Percentiles rank a stretch among this genome's conserved stretches.
phyloP scores from a whole-genome alignment of 2,113 vertebrate genomes.

The Capreolus pygargus region DNA sequence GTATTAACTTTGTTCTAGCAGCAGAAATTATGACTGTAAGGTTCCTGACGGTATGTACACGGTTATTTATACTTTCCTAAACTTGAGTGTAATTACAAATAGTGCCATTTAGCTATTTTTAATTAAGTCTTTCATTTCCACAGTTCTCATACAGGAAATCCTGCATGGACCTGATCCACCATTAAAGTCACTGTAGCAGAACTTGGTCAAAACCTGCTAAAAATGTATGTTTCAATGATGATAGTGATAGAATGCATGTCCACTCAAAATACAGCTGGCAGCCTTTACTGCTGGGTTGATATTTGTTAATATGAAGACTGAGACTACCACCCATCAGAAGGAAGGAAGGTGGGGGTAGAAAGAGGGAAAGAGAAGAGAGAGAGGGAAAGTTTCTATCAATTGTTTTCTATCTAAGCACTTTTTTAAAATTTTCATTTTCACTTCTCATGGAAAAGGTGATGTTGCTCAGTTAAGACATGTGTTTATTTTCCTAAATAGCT shows the following conservation, averaged over 20 bases:
- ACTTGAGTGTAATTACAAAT: not conserved
- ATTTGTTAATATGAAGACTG: not conserved
- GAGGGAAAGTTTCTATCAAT: not conserved
- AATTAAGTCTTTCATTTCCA: not conserved
- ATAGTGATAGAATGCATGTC: not conserved
- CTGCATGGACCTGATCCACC: not conserved
- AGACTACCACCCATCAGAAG: not conserved
- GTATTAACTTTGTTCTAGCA: not conserved
- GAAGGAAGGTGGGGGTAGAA: too few species aligned
- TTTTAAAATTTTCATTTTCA: slow-evolving; percentile 29
- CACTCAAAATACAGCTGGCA: not conserved
- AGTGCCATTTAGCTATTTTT: not conserved
- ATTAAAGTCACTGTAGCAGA: not conserved
- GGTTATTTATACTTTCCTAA: not conserved
- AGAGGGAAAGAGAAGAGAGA: not conserved
- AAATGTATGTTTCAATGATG: not conserved
- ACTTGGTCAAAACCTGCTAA: not conserved
- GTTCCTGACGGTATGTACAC: not conserved
- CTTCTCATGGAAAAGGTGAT: slow-evolving; percentile 45
- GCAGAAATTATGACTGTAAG: not conserved
- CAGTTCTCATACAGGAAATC: not conserved
- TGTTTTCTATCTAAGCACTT: not conserved
- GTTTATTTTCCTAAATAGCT: slow-evolving; percentile 65
- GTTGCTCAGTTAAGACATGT: slow-evolving; percentile 57
- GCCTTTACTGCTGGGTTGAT: not conserved